Base-by-base conservation (phyloP, 2,113 vertebrate species). In the Speoplatyrhinus poulsoni region DNA sequence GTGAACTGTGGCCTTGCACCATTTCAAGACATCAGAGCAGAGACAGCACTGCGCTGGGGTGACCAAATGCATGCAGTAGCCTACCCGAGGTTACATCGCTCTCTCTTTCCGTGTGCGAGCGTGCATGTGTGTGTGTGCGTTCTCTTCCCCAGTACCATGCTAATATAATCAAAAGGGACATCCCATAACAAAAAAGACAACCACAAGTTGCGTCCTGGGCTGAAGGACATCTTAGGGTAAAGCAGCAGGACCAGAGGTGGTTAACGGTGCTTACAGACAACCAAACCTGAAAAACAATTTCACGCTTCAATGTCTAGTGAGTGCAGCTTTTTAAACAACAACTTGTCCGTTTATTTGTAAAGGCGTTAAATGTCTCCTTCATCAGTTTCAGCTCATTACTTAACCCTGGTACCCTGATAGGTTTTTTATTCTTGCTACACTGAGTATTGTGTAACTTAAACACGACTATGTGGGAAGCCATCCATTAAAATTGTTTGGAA, bases 1-100 rank as follows among this genome's bases (percentile, higher is more conserved):
- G 56, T 15, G 77, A 85, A 86, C 83, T 82, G 78, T 81, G 80
- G 80, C 84, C 83, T 76, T 63, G 32, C 83, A 85, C 80, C 86
- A 90, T 90, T 90, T 88, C 62, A 74, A 86, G 79, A 88, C 73
- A 81, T 86, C 76, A 75, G 77, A 79, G 79, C 56, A 15, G 73
- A 84, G 77, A 80, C 85, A 77, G 82, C 71, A 49, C n/a, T 67
- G 73, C 17, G 64, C 77, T 52, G 62, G 46, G 83, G 82, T 82
- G 67, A 73, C 6, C 1, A 62, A 78, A 82, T 26, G 26, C 26
- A 76, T 26, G 64, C 74, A 80, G 75, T 79, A 26, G 26, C 26
- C 26, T 26, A 80, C 85, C 63, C 6, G 57, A 55, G 86, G 85
- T 86, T 79, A 77, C 81, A 26, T 26, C 2, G 26, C 26, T 26